A percentile compares a stretch with the other conserved stretches of the same genome.
These are phyloP conservation scores for Vulpes ferrilata DNA, from an alignment of 2,113 vertebrate species.

Conservation along the genomic window DNA sequence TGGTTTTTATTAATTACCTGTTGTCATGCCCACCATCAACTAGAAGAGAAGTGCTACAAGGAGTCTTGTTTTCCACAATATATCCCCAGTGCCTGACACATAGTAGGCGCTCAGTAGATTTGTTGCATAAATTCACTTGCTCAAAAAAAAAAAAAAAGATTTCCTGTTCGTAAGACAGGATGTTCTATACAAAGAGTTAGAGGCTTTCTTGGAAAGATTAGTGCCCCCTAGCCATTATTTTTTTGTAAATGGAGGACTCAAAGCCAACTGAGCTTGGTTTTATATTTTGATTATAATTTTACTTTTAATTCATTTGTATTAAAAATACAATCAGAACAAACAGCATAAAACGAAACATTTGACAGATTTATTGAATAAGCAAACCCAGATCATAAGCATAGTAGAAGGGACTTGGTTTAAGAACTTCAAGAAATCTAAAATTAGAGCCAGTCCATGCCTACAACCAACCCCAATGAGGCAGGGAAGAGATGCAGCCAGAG, in stretches of 20 bases:
- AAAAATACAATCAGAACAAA: constrained; percentile 30
- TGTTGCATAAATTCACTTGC: background rate
- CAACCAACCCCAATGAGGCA: background rate
- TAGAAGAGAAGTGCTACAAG: background rate
- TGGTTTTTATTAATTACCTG: background rate
- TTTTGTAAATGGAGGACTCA: background rate
- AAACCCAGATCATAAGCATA: background rate
- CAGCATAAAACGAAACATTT: background rate
- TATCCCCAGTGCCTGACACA: background rate
- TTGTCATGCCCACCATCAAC: background rate
- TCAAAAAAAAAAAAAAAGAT: background rate
- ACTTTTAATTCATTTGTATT: constrained; percentile 49
- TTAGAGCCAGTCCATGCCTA: background rate
- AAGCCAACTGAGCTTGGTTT: background rate
- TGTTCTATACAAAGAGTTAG: background rate
- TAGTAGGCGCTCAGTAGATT: background rate
- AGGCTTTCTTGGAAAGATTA: background rate
- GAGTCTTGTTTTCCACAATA: background rate
- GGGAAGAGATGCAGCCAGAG: background rate
- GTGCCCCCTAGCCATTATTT: background rate
- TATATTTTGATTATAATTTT: constrained; percentile 13
- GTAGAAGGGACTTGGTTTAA: background rate
- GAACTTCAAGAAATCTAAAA: background rate
- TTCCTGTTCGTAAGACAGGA: background rate
- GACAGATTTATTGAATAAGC: background rate